Evolutionary conservation across 2,113 vertebrate genomes (phyloP), one percentile per base, ranked within the genome.

Genomic region (Nerophis lumbriciformis): DNA sequence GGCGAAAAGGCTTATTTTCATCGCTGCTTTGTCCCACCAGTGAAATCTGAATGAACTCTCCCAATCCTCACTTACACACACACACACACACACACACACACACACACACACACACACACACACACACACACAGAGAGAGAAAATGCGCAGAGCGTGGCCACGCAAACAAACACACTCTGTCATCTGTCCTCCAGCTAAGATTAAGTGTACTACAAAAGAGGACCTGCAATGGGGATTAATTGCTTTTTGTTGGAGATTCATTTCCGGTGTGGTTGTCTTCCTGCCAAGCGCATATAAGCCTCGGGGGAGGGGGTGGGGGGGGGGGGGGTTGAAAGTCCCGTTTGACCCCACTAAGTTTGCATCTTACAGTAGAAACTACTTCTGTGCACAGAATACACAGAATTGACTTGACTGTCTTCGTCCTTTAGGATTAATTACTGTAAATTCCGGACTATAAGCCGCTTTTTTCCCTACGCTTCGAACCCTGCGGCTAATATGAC

Each of bases 241-340:
- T 79, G 76, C 71, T 79, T 67, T 81, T 67, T 79, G 71, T 73
- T 81, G 44, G 64, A 77, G 68, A 77, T 72, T 69, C 69, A 67
- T 78, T 80, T 82, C 61, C 61, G 70, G 52, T 64, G 55, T 73
- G 65, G 50, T 69, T 77, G 53, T 61, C 28, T 54, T 28, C 45
- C 48, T 69, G 72, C 69, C 60, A 59, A 69, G 64, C 50, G 58
- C 63, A 72, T 45, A 45, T 69, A 72, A 73, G 65, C 74, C 28
- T 47, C 47, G 49, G 19, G 63, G 58, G 69, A 13, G 5, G 14
- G 59, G n/a, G n/a, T n/a, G 45, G 59, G 16, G 19, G 63, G 58
- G 69, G 14, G 4, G n/a, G 59, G 45, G 59, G 15, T 13, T 64
- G 68, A 62, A 69, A 73, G 69, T 47, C 72, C 55, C 6, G 16